Base-by-base conservation (phyloP, 1,140 invertebrate species). In the Atta cephalotes region DNA sequence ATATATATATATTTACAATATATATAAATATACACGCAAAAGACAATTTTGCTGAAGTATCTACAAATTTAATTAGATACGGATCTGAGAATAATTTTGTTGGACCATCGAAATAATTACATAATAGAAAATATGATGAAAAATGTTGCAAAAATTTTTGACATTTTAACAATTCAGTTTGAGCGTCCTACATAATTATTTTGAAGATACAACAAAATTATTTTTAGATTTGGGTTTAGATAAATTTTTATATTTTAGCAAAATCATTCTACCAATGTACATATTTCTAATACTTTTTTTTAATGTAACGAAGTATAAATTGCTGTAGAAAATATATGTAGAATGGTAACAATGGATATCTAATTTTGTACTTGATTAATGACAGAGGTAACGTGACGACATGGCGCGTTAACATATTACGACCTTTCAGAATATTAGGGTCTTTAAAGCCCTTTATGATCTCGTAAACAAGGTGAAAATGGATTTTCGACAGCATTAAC, bases 291-390 rank as follows among this genome's bases (percentile, higher is more conserved):
- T 39, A 39, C 5, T 49, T 58, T 58, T 25, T 49, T n/a, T 12
- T 14, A n/a, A 18, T 10, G 14, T 1, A 21, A 72, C 2, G 4
- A 16, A 39, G 39, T 25, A 14, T 5, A 71, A 74, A 49, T 74
- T 58, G 6, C 7, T 31, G 7, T 58, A 16, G 1, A 3, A 9
- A 85, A 85, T 63, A 4, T 31, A 21, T 1, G 2, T 49, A 21
- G 4, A 53, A 65, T 16, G 31, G 28, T 56, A 58, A 62, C 14
- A 70, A 82, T 82, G 80, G 85, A 87, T 82, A 89, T 89, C 65
- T 77, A 56, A 77, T 72, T 85, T 88, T 82, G 74, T 87, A 91
- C 90, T 92, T 93, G 91, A 93, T 92, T 93, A 93, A 92, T 89
- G 78, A 79, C 78, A 79, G 72, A 74, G 62, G 2, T 65, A 25